Conservation (phyloP, 37 sponge, comb jelly and placozoan species). For the Mnemiopsis leidyi region DNA sequence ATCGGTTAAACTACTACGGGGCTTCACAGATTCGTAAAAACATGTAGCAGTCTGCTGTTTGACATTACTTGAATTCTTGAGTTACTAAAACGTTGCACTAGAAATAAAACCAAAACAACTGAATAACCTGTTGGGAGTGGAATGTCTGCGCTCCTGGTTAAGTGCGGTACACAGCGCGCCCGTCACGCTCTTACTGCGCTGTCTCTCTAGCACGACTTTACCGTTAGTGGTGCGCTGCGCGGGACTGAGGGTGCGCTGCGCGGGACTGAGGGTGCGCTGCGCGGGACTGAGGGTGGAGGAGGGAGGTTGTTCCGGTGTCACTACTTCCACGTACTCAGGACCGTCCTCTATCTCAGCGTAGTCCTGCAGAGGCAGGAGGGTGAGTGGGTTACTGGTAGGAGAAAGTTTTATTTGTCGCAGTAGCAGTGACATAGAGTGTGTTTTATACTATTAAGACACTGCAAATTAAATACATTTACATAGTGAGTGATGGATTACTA, state of each 20-base stretch:
- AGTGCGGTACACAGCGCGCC: neutral
- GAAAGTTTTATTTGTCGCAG: no score
- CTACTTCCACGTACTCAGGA: constrained; percentile 41
- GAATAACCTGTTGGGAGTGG: neutral
- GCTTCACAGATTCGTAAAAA: no score
- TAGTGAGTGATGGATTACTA: no score
- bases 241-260: neutral
- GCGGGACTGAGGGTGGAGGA: neutral
- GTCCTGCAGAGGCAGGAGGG: constrained; percentile 23
- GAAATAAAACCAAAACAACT: no score
- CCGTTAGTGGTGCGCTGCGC: neutral
- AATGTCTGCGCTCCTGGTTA: neutral
- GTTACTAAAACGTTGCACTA: no score
- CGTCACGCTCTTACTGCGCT: constrained; percentile 40
- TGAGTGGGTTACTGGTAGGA: no score
- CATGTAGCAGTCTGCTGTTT: no score
- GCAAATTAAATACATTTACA: no score
- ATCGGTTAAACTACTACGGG: no score
- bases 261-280: neutral
- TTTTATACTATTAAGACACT: no score
- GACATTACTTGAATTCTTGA: no score
- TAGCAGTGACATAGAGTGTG: no score
- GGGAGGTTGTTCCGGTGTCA: neutral
- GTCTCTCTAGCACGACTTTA: neutral
- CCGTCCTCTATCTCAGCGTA: constrained; percentile 55